phyloP scores from a whole-genome alignment of 2,797 vertebrate genomes.

The Megalops cyprinoides region DNA sequence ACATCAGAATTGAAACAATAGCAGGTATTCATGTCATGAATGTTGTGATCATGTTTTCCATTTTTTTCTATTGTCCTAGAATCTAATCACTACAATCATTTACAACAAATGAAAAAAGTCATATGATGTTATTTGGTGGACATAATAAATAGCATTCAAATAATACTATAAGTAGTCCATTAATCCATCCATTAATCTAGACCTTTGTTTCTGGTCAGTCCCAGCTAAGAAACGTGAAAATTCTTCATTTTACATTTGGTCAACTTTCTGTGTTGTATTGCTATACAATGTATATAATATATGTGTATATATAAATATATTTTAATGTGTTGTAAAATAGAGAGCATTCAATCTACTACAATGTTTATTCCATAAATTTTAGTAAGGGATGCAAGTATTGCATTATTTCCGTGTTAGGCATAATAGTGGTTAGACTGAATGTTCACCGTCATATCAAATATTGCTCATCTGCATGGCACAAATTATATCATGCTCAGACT shows the following conservation, averaged over 20 bases:
- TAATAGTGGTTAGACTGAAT: too few relatives aligned
- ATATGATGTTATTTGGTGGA: background rate
- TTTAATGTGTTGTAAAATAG: too few relatives aligned
- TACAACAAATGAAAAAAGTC: background rate
- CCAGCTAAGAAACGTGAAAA: background rate
- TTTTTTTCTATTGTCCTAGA: background rate
- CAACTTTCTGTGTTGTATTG: background rate
- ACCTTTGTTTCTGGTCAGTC: background rate
- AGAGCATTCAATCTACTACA: too few relatives aligned
- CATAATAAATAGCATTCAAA: background rate
- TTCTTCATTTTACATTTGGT: background rate
- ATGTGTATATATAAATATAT: too few relatives aligned
- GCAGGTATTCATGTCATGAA: background rate
- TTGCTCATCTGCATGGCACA: too few relatives aligned
- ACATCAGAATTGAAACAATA: background rate
- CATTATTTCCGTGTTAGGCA: too few relatives aligned
- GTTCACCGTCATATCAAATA: too few relatives aligned
- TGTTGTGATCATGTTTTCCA: background rate
- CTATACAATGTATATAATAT: too few relatives aligned
- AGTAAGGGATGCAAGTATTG: too few relatives aligned
- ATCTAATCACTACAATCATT: background rate
- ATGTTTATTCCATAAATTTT: too few relatives aligned
- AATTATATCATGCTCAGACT: too few relatives aligned
- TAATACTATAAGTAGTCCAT: background rate
- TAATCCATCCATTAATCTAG: background rate